Conservation (phyloP, 1,140 invertebrate genomes). For the Chionoecetes opilio region DNA sequence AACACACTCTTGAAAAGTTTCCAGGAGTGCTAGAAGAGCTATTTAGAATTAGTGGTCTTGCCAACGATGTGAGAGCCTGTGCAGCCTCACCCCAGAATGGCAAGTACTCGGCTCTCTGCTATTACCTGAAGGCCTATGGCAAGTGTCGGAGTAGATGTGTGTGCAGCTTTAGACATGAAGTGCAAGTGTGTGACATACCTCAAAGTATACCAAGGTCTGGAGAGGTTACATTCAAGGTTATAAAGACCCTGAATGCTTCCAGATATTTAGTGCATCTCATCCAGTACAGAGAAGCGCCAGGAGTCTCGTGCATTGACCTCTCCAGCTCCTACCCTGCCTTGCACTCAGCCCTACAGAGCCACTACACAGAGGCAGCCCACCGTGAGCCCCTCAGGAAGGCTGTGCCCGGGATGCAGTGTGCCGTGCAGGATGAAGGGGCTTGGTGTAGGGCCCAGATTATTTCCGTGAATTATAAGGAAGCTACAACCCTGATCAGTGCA, state of each 20-base stretch:
- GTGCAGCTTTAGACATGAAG: slow-evolving; percentile 64
- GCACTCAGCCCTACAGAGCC: slow-evolving; percentile 45
- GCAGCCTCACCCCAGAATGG: background rate
- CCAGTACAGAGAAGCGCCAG: slow-evolving; percentile 58
- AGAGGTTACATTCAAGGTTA: slow-evolving; percentile 65
- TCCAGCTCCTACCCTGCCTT: slow-evolving; percentile 40
- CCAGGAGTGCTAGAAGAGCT: slow-evolving; percentile 34
- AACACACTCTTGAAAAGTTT: background rate
- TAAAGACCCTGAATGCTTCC: slow-evolving; percentile 68
- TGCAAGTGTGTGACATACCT: slow-evolving; percentile 53
- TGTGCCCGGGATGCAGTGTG: slow-evolving; percentile 49
- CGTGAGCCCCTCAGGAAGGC: background rate
- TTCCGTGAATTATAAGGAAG: background rate
- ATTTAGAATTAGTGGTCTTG: slow-evolving; percentile 41
- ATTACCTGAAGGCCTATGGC: slow-evolving; percentile 72
- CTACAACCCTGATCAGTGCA: background rate
- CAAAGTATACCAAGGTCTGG: slow-evolving; percentile 50
- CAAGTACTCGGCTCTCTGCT: slow-evolving; percentile 49
- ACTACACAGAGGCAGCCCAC: slow-evolving; percentile 48
- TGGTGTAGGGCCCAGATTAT: slow-evolving; percentile 62
- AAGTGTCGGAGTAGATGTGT: slow-evolving; percentile 12
- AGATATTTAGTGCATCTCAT: slow-evolving; percentile 59
- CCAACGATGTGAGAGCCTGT: background rate
- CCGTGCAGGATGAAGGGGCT: slow-evolving; percentile 33
- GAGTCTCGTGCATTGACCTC: slow-evolving; percentile 8